Conservation (phyloP, 2,797 vertebrate genomes). For the Propithecus perrieri region DNA sequence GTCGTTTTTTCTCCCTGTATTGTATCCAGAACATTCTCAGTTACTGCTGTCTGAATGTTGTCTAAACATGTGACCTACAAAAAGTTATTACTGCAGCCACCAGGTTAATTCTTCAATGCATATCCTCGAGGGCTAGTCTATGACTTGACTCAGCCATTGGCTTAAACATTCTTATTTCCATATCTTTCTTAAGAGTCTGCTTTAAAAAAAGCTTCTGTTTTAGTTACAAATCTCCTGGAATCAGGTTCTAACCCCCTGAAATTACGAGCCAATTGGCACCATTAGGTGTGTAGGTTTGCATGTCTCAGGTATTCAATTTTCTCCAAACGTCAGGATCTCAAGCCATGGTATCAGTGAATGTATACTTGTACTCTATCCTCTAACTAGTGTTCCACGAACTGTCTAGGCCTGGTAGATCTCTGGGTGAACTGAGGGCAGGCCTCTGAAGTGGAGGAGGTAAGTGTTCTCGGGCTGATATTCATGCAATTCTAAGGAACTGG, state of each 20-base stretch:
- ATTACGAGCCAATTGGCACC: not conserved
- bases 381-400: slow-evolving; percentile 33
- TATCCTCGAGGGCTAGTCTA: not conserved
- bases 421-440: not conserved
- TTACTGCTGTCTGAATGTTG: slow-evolving; percentile 1
- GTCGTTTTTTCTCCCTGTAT: not conserved
- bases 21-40: slow-evolving; percentile 50
- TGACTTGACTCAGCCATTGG: not conserved
- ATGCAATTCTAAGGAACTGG: slow-evolving; percentile 72
- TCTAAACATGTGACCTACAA: not conserved
- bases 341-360: slow-evolving; percentile 47
- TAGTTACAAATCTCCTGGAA: slow-evolving; percentile 29
- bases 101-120: not conserved
- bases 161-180: not conserved
- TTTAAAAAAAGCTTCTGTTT: not conserved
- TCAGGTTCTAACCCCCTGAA: not conserved
- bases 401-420: slow-evolving; percentile 46
- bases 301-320: slow-evolving; percentile 30
- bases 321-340: slow-evolving; percentile 44
- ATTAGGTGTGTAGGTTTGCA: slow-evolving; percentile 18
- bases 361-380: slow-evolving; percentile 22
- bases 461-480: slow-evolving; percentile 77
- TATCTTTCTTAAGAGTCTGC: not conserved
- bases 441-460: slow-evolving; percentile 57
- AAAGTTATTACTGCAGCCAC: not conserved